Conservation (phyloP, 2,888 invertebrate genomes). For the Zele albiditarsus region DNA sequence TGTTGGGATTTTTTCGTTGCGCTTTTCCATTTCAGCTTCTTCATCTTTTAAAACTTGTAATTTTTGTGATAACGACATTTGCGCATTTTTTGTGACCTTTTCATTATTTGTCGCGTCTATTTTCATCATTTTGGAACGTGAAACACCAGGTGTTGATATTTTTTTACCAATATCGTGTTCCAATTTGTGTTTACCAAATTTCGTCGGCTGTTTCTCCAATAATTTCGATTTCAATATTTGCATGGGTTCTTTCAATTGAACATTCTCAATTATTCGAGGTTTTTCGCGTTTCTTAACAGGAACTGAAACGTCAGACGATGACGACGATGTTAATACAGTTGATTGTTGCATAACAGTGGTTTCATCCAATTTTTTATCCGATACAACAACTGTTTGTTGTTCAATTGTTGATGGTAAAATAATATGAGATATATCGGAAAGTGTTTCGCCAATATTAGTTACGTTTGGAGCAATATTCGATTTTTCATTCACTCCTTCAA, state of each 20-base stretch:
- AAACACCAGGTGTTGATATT: constrained; percentile 49
- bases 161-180: constrained; percentile 56
- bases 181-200: constrained; percentile 65
- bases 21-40: constrained; percentile 55
- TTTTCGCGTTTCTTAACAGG: constrained; percentile 71
- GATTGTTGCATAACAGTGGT: constrained; percentile 38
- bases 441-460: constrained; percentile 55
- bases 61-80: constrained; percentile 58
- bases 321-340: constrained; percentile 53
- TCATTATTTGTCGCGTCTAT: constrained; percentile 51
- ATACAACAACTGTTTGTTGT: constrained; percentile 12
- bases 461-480: constrained; percentile 43
- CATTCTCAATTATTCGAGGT: constrained; percentile 69
- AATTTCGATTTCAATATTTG: constrained; percentile 67
- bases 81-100: constrained; percentile 48
- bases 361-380: neutral
- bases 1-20: constrained; percentile 37
- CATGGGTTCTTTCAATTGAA: constrained; percentile 67
- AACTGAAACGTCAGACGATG: constrained; percentile 56
- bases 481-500: constrained; percentile 19
- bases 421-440: neutral
- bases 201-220: constrained; percentile 61
- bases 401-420: neutral
- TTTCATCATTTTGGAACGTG: constrained; percentile 65
- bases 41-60: constrained; percentile 62